Conservation (phyloP, 2,888 invertebrate genomes). For the Apamea epomidion region DNA sequence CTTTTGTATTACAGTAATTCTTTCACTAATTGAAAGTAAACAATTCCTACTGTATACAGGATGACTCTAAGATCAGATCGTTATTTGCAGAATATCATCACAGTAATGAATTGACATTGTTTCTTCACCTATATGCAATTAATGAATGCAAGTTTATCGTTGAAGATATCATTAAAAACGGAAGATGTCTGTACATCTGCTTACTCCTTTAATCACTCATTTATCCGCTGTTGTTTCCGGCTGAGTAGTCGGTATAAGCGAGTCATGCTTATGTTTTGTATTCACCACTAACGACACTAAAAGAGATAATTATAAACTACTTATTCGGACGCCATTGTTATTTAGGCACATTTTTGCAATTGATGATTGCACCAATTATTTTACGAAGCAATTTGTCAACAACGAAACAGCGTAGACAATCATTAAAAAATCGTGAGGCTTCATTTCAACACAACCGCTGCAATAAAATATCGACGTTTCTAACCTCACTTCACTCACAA, state of each 20-base stretch:
- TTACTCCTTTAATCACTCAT: constrained; percentile 1
- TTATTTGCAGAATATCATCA: constrained; percentile 18
- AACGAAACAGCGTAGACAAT: constrained; percentile 14
- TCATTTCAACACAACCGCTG: constrained; percentile 14
- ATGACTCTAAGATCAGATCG: constrained; percentile 6
- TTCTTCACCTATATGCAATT: constrained; percentile 44
- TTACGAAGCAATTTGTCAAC: constrained; percentile 17
- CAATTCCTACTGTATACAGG: constrained; percentile 26
- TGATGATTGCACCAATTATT: constrained; percentile 28
- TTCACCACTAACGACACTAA: neutral
- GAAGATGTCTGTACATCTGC: neutral
- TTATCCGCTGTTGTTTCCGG: neutral
- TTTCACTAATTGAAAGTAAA: constrained; percentile 50
- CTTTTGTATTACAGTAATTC: constrained; percentile 29
- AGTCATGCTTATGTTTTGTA: neutral
- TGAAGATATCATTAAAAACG: constrained; percentile 17
- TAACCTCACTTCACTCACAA: constrained; percentile 19
- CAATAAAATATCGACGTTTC: neutral
- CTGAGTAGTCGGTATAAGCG: neutral
- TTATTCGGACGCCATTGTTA: neutral
- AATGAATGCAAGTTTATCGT: constrained; percentile 23
- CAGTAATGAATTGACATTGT: constrained; percentile 39
- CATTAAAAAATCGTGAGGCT: constrained; percentile 1
- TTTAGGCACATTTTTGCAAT: constrained; percentile 17
- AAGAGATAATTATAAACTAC: constrained; percentile 30